Evolutionary conservation across 2,113 vertebrate genomes (phyloP), one percentile per base, ranked within the genome.

Genomic region (Semicossyphus pulcher): DNA sequence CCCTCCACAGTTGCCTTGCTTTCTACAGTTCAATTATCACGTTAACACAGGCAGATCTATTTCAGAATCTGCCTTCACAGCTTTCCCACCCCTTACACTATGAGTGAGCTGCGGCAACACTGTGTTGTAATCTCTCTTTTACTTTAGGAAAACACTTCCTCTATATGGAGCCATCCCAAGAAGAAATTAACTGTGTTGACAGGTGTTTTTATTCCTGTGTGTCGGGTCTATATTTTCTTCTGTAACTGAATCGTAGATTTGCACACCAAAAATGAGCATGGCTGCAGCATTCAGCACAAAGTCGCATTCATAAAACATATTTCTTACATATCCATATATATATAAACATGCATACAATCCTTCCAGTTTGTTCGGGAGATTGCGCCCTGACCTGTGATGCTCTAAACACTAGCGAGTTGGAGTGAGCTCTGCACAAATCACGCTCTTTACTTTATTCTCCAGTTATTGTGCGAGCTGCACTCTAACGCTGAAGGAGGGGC

Each of bases 41-140:
- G 1, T 47, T 25, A 36, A 41, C 6, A 31, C 44, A 42, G 16
- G 31, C 29, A 16, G 32, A 41, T 70, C 42, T 21, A 21, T 63
- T 60, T 68, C 16, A 51, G 42, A 45, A 65, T 41, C 51, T 61
- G 23, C n/a, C n/a, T n/a, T n/a, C n/a, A n/a, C 47, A 59, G 54
- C 41, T 58, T n/a, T 72, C 6, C 36, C 26, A 52, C 26, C 41
- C 18, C 10, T 59, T 34, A 39, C 6, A 4, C 37, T 45, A 18
- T 57, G 42, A 29, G 21, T 28, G 49, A 57, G 29, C 31, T 18
- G n/a, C 14, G 12, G 52, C 39, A 20, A 10, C 23, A 34, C 16
- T 39, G 47, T 65, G 42, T 48, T 39, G 58, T 12, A 16, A 36
- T 44, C n/a, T n/a, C n/a, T n/a, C n/a, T n/a, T n/a, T n/a, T n/a